Percentiles rank a stretch among this genome's conserved stretches.
Evolutionary conservation across 2,113 vertebrate genomes (phyloP).

Genomic region (Pelvicachromis taeniatus): DNA sequence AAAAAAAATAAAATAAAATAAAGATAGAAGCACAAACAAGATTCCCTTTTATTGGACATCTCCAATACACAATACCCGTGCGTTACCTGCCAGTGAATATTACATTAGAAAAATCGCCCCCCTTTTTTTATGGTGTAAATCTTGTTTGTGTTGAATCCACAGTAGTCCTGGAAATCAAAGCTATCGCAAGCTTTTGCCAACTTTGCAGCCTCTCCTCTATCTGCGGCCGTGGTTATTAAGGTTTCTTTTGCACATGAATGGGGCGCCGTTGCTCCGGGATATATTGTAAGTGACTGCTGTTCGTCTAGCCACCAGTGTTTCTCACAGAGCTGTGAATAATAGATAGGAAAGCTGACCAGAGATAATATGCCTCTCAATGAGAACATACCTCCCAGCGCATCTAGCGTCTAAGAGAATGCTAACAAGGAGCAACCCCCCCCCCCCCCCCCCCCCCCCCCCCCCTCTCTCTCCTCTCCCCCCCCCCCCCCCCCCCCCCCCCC

Average conservation of each 20-base stretch:
- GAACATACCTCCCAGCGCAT: conserved; percentile 51
- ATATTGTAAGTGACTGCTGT: conserved; percentile 64
- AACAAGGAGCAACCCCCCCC: conserved; percentile 32
- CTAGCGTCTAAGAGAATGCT: conserved; percentile 39
- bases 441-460: not conserved
- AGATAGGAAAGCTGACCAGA: conserved; percentile 65
- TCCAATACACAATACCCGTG: not conserved
- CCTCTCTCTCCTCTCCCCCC: too few relatives aligned
- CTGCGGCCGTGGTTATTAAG: conserved; percentile 50
- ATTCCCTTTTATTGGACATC: conserved; percentile 36
- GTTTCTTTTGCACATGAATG: conserved; percentile 57
- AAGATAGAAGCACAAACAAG: conserved; percentile 23
- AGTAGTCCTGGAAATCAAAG: conserved; percentile 49
- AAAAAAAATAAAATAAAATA: not conserved
- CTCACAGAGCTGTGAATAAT: conserved; percentile 65
- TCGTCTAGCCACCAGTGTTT: conserved; percentile 62
- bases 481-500: not conserved
- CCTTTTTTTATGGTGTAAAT: conserved; percentile 7
- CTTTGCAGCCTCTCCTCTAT: conserved; percentile 46
- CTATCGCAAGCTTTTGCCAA: conserved; percentile 42
- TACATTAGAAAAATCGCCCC: conserved; percentile 17
- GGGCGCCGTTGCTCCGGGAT: conserved; percentile 40
- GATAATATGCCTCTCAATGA: conserved; percentile 56
- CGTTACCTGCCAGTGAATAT: conserved; percentile 52
- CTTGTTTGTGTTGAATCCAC: conserved; percentile 30